Evolutionary conservation across 2,113 vertebrate genomes (phyloP).

Genomic region (Mirounga angustirostris): DNA sequence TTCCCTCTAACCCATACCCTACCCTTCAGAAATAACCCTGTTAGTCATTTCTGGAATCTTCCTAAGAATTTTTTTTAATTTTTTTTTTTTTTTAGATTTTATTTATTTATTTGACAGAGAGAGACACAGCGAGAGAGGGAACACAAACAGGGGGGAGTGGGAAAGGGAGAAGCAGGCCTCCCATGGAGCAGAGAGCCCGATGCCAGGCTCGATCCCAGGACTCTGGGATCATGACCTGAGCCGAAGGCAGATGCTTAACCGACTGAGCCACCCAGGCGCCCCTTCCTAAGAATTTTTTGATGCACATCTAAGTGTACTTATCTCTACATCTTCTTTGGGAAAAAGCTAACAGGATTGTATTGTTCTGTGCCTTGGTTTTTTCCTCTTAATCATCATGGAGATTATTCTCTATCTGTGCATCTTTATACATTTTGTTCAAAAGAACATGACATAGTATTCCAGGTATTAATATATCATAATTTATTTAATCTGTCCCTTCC

Average conservation of each 20-base stretch:
- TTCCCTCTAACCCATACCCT: background rate
- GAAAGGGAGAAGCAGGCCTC: no score
- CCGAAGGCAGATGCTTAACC: no score
- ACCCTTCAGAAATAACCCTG: background rate
- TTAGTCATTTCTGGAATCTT: slow-evolving; percentile 38
- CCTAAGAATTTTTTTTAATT: background rate
- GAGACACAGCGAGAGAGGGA: no score
- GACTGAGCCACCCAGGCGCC: no score
- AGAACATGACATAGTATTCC: background rate
- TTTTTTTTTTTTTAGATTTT: no score
- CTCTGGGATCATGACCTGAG: no score
- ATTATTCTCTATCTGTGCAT: slow-evolving; percentile 8
- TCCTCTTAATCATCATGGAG: background rate
- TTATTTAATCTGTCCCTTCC: slow-evolving; percentile 28
- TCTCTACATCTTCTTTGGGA: background rate
- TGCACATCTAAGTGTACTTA: background rate
- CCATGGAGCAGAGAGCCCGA: no score
- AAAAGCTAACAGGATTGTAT: background rate
- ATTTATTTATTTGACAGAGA: no score
- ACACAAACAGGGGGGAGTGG: no score
- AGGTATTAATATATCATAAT: slow-evolving; percentile 7
- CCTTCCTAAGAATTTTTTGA: background rate
- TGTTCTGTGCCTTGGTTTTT: background rate
- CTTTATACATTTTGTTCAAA: background rate
- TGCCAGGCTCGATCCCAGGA: no score